Conservation (phyloP, 2,888 invertebrate species). For the Phorcus lineatus region DNA sequence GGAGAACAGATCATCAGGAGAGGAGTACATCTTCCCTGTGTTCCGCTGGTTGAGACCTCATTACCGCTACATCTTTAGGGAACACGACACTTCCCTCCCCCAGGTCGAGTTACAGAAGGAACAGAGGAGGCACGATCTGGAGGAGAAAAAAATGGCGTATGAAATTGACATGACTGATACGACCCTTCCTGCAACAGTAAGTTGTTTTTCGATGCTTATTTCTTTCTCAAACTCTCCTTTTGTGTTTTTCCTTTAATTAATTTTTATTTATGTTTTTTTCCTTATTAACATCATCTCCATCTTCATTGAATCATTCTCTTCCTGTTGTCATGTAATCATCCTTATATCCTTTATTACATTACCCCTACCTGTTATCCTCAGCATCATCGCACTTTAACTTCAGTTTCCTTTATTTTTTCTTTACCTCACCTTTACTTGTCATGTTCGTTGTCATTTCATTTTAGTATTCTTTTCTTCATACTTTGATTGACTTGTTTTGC, state of each 20-base stretch:
- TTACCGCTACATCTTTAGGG: neutral
- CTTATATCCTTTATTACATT: too few relatives aligned
- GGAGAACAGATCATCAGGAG: neutral
- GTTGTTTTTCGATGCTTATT: neutral
- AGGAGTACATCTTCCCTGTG: conserved; percentile 16
- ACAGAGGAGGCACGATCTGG: neutral
- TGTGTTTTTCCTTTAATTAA: neutral
- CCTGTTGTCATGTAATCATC: too few relatives aligned
- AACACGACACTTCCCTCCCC: conserved; percentile 19
- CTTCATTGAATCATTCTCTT: too few relatives aligned
- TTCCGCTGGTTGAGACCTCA: conserved; percentile 19
- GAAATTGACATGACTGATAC: neutral
- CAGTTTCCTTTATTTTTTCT: too few relatives aligned
- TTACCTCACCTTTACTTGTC: too few relatives aligned
- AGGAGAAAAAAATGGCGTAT: neutral
- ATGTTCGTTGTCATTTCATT: too few relatives aligned
- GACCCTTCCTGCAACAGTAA: neutral
- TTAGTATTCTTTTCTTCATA: too few relatives aligned
- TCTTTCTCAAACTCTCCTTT: neutral
- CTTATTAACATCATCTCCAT: too few relatives aligned
- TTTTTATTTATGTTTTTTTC: neutral
- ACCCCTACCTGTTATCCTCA: too few relatives aligned
- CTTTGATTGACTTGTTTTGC: too few relatives aligned
- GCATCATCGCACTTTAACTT: too few relatives aligned
- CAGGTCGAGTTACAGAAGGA: conserved; percentile 17